These are phyloP conservation scores for Sylvietta virens DNA, from an alignment of 2,113 vertebrate genomes.

Conservation along the genomic window DNA sequence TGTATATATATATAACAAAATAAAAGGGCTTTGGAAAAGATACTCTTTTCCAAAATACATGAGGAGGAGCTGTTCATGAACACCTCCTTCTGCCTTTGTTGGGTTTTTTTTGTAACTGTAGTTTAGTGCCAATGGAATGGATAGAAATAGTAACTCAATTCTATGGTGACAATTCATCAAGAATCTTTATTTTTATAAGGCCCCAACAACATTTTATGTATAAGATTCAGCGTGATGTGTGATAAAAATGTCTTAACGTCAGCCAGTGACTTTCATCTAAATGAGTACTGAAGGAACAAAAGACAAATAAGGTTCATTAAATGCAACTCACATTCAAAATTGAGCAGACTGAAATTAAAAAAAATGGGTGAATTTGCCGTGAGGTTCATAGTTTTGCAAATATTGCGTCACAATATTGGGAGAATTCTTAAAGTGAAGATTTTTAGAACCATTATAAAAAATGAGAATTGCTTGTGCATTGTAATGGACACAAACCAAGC, in stretches of 20 bases:
- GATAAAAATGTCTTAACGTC: neutral
- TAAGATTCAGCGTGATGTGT: neutral
- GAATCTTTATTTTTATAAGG: conserved; percentile 3
- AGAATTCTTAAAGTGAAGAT: neutral
- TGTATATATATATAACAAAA: neutral
- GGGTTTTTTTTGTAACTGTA: neutral
- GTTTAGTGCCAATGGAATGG: neutral
- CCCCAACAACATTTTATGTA: neutral
- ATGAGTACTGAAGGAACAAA: neutral
- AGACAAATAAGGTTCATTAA: neutral
- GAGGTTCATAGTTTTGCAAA: neutral
- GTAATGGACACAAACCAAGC: neutral
- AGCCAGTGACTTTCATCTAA: neutral
- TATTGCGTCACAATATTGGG: neutral
- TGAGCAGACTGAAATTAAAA: neutral
- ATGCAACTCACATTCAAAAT: neutral
- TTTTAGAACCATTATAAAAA: neutral
- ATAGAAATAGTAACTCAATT: neutral
- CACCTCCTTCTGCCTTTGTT: neutral
- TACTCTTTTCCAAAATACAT: neutral
- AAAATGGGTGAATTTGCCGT: neutral
- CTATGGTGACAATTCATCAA: neutral
- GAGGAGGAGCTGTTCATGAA: neutral
- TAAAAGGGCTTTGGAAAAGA: neutral
- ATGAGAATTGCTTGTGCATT: neutral